A percentile compares a stretch with the other conserved stretches of the same genome.
Conservation (phyloP, 2,113 vertebrate genomes). For the Ptyas mucosa region DNA sequence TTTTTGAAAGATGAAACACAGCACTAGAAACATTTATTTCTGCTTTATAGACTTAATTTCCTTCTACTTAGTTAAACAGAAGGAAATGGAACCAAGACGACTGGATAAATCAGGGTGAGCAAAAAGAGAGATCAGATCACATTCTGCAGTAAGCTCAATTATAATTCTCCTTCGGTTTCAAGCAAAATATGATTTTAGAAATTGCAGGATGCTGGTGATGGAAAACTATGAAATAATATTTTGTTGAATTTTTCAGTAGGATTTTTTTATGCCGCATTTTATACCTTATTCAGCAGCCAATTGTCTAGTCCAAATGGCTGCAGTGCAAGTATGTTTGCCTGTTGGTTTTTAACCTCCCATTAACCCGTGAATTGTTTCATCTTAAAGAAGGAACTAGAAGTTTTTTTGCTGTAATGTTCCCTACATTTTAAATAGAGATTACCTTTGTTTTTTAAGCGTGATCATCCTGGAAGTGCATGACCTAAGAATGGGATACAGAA, state of each 20-base stretch:
- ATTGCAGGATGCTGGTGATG: neutral
- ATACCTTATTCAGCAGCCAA: neutral
- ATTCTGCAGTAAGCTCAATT: neutral
- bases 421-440: neutral
- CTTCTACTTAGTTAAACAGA: fast-evolving
- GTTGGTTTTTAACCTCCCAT: neutral
- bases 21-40: neutral
- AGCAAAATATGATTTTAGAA: fast-evolving
- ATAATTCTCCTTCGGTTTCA: fast-evolving
- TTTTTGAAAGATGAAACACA: fast-evolving
- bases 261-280: neutral
- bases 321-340: neutral
- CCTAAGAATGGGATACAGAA: neutral
- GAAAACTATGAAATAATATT: neutral
- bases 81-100: fast-evolving
- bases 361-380: neutral
- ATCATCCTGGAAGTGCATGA: neutral
- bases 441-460: neutral
- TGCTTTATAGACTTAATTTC: fast-evolving
- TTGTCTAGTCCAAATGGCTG: neutral
- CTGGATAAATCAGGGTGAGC: neutral
- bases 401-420: neutral
- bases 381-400: neutral
- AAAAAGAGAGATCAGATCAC: fast-evolving
- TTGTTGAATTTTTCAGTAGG: fast-evolving